A percentile compares a stretch with the other conserved stretches of the same genome.
These are phyloP conservation scores for Calephelis nemesis DNA, from an alignment of 1,140 invertebrate species.

Conservation along the genomic window DNA sequence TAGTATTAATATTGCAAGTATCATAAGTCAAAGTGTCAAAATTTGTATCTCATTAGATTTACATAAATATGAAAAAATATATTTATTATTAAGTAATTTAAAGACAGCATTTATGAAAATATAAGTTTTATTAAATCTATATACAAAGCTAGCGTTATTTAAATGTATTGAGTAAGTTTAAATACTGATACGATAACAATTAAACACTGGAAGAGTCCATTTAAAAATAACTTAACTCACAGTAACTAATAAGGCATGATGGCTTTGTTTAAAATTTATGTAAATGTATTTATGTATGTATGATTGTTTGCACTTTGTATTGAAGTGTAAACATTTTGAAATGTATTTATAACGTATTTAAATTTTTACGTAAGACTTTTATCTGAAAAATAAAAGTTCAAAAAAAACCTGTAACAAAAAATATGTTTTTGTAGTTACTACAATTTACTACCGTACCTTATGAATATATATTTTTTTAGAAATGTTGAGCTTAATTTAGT, in stretches of 20 bases:
- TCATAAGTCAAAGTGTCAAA: slow-evolving; percentile 65
- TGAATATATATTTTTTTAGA: no score
- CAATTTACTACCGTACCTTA: no score
- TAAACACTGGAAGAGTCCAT: slow-evolving; percentile 41
- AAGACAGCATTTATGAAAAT: slow-evolving; percentile 68
- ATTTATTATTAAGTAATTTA: slow-evolving; percentile 34
- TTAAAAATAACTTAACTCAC: not conserved
- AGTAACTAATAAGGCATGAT: not conserved
- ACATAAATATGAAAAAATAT: slow-evolving; percentile 68
- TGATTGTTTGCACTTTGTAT: not conserved
- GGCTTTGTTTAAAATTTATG: not conserved
- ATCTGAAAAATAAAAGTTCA: no score
- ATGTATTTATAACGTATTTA: no score
- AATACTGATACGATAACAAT: slow-evolving; percentile 56
- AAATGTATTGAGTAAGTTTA: slow-evolving; percentile 46
- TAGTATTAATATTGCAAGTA: slow-evolving; percentile 59
- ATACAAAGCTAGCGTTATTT: slow-evolving; percentile 52
- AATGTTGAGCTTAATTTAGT: no score
- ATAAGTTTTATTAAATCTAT: slow-evolving; percentile 54
- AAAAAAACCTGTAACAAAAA: no score
- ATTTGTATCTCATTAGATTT: slow-evolving; percentile 39
- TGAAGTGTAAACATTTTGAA: no score
- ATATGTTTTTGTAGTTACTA: no score
- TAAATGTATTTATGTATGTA: no score
- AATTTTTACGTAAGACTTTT: no score